These are phyloP conservation scores for Barnardius zonarius DNA, from an alignment of 2,113 vertebrate species.

Conservation along the genomic window DNA sequence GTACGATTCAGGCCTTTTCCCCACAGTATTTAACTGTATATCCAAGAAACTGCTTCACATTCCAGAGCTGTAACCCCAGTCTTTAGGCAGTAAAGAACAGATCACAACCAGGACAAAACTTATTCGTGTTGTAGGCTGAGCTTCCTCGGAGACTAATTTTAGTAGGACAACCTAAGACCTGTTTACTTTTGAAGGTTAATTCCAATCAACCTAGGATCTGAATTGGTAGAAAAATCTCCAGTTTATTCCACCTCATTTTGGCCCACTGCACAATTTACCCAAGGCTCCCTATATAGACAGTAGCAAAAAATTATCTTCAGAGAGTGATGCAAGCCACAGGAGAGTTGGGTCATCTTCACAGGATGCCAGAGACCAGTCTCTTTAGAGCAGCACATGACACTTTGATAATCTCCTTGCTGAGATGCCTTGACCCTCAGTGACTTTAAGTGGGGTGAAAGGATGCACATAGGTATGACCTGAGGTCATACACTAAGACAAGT, in stretches of 20 bases:
- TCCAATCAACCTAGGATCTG: not conserved
- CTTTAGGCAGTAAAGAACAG: not conserved
- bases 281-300: not conserved
- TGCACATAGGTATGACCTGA: not conserved
- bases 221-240: not conserved
- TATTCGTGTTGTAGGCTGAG: not conserved
- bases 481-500: not conserved
- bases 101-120: not conserved
- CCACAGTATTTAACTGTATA: not conserved
- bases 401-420: not conserved
- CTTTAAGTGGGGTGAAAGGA: slow-evolving; percentile 6
- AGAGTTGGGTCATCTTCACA: not conserved
- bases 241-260: not conserved
- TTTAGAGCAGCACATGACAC: not conserved
- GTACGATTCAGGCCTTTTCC: not conserved
- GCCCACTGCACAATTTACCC: not conserved
- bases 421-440: not conserved
- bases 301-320: not conserved
- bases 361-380: not conserved
- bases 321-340: not conserved
- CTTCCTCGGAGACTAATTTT: not conserved
- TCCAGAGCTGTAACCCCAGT: not conserved
- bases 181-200: slow-evolving; percentile 35
- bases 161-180: not conserved
- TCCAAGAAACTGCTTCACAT: not conserved